Conservation (phyloP, 1,140 invertebrate species). For the Drusus annulatus region DNA sequence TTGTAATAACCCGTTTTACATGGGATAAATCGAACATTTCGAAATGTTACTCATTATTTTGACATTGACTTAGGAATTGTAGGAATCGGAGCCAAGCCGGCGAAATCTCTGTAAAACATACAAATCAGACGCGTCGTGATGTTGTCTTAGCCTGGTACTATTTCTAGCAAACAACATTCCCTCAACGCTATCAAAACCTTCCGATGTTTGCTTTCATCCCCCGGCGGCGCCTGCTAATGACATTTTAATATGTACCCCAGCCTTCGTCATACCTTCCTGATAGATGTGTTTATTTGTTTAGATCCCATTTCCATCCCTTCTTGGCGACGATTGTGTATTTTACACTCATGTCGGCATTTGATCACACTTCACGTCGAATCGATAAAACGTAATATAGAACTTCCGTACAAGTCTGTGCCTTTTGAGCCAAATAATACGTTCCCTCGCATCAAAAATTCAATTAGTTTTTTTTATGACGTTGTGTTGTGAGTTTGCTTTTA, state of each 20-base stretch:
- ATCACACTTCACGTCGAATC: conserved; percentile 3
- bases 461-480: no score
- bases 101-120: not conserved
- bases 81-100: no score
- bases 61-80: no score
- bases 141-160: not conserved
- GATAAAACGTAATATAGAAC: no score
- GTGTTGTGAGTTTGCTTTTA: no score
- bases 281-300: conserved; percentile 29
- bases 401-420: no score
- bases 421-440: no score
- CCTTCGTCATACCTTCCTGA: not conserved
- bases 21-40: not conserved
- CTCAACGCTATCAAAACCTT: conserved; percentile 21
- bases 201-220: conserved; percentile 24
- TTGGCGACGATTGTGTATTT: not conserved
- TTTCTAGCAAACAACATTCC: not conserved
- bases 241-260: conserved; percentile 36
- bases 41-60: no score
- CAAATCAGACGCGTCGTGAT: conserved; percentile 4
- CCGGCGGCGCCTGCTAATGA: conserved; percentile 27
- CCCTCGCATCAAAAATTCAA: no score
- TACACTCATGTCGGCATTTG: conserved; percentile 1
- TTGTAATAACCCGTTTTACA: not conserved
- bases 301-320: conserved; percentile 21